phyloP scores from a whole-genome alignment of 2,113 vertebrate species.

The Mustela lutreola region DNA sequence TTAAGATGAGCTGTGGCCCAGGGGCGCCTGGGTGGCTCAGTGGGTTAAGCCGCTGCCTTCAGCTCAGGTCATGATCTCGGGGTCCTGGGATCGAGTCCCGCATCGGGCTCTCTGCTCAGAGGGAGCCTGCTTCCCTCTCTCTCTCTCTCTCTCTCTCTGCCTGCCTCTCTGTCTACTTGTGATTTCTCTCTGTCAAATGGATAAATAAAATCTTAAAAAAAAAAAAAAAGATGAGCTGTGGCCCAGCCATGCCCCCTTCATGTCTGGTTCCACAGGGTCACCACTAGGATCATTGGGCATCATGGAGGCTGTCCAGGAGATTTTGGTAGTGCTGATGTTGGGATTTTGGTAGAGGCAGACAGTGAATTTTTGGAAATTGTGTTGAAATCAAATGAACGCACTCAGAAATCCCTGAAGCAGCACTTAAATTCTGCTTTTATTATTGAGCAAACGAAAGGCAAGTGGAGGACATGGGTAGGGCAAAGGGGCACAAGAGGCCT shows the following conservation, averaged over 20 bases:
- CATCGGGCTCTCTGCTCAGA: too few relatives aligned
- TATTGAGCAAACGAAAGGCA: neutral
- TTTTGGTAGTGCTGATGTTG: neutral
- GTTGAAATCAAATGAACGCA: neutral
- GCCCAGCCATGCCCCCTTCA: neutral
- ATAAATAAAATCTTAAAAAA: too few relatives aligned
- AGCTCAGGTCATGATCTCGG: too few relatives aligned
- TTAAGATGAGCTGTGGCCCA: neutral
- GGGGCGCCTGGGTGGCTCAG: too few relatives aligned
- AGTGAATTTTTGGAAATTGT: neutral
- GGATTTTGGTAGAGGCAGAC: neutral
- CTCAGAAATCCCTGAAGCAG: neutral
- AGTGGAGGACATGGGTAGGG: neutral
- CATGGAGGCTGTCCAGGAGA: too few relatives aligned
- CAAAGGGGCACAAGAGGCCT: neutral
- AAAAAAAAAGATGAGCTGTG: neutral
- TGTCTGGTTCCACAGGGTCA: neutral
- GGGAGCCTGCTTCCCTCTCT: too few relatives aligned
- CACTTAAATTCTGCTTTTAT: neutral
- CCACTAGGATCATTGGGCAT: neutral
- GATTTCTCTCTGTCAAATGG: too few relatives aligned
- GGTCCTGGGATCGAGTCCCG: too few relatives aligned
- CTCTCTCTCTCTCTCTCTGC: too few relatives aligned
- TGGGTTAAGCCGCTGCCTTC: too few relatives aligned
- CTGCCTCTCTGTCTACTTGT: too few relatives aligned